Evolutionary conservation across 2,888 invertebrate species (phyloP), one percentile per base, ranked within the genome.

Genomic region (Papilio gigon): DNA sequence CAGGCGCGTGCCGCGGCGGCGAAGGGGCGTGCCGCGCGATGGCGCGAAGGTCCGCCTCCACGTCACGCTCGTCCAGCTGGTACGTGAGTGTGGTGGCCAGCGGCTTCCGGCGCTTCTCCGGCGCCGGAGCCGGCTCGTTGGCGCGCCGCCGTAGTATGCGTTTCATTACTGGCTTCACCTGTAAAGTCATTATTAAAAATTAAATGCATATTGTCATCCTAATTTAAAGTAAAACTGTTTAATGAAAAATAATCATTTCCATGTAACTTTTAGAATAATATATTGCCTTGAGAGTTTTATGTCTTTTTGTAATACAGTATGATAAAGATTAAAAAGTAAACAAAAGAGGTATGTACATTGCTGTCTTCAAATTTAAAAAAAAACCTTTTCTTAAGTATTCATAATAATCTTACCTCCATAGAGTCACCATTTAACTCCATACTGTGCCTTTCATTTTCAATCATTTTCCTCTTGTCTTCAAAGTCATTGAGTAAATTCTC

Each of bases 161-260:
- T 35, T 98, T 99, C 92, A 98, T 96, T n/a, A 97, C 97, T 12
- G 98, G 98, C 82, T 98, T 98, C n/a, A 97, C 95, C 94, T 95
- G 85, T 4, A 47, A 6, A 64, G 59, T 63, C n/a, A n/a, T n/a
- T n/a, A 42, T 47, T 1, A 35, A 63, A 50, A 58, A 70, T 68
- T 56, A 33, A 44, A 30, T 60, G 25, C 25, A 8, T 22, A 8
- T 25, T 53, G 1, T 27, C 1, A 27, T 56, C 42, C 17, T 47
- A 17, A 20, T 17, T 8, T 14, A 17, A 20, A 4, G 14, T 17
- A 42, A 42, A 12, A 42, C 12, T n/a, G 42, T 42, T 17, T 4
- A 42, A 42, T 42, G 14, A n/a, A n/a, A n/a, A n/a, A n/a, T n/a
- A n/a, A n/a, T n/a, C n/a, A n/a, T n/a, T n/a, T n/a, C n/a, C n/a